Evolutionary conservation across 2,888 invertebrate species (phyloP), one percentile per base, ranked within the genome.

Genomic region (Tethea ocularis): DNA sequence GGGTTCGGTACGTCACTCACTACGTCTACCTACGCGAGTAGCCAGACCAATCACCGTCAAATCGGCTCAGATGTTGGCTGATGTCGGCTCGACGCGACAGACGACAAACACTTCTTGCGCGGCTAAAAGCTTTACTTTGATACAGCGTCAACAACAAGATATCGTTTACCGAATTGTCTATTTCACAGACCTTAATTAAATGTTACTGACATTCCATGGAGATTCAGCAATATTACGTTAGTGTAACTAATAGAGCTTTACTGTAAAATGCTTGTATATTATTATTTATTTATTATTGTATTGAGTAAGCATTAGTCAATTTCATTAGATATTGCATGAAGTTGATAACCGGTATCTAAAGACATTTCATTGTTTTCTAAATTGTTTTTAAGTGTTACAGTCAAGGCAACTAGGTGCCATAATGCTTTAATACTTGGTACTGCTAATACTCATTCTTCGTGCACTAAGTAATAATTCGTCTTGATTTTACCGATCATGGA

Each of bases 71-170:
- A 38, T 20, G 51, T 57, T 36, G 51, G 55, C 60, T 53, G 56
- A n/a, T n/a, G n/a, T n/a, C n/a, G n/a, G n/a, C n/a, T n/a, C 70
- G 78, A 72, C 71, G 79, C 74, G 83, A 83, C 84, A 78, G 68
- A 79, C 73, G 79, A 81, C 85, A 84, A 86, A 88, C 83, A 72
- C 73, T 66, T 72, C 76, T 74, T 69, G 68, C 68, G 67, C 68
- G 68, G 63, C 71, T 80, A 78, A 86, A 82, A 85, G 84, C 82
- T 83, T 81, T 81, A 70, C 66, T 57, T 26, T 36, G 54, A 61
- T 58, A 56, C 56, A 58, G 29, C 36, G 61, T 58, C 61, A 59
- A 26, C 26, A 26, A 56, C 57, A 58, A 38, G 52, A 51, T 55
- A 54, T 36, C 20, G 46, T 46, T 46, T 46, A 46, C 46, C 20